phyloP scores from a whole-genome alignment of 2,797 vertebrate genomes.

The Gallinago solitaria region DNA sequence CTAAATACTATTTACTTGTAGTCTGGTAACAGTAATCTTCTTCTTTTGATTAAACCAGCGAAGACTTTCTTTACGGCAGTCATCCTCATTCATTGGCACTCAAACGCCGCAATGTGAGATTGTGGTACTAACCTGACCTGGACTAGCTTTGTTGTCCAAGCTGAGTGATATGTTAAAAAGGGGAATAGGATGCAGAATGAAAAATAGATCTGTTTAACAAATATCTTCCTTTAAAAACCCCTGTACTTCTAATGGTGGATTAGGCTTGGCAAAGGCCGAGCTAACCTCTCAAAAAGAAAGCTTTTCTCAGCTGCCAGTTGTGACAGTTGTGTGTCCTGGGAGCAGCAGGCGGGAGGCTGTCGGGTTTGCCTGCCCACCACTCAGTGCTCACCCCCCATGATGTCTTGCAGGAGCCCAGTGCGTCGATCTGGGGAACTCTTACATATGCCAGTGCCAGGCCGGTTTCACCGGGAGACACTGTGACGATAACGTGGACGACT shows the following conservation, averaged over 20 bases:
- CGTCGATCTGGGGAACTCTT: conserved; percentile 90
- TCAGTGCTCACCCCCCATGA: neutral
- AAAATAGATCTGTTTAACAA: neutral
- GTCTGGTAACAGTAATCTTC: neutral
- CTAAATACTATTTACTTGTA: neutral
- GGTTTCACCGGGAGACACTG: conserved; percentile 92
- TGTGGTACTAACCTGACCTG: neutral
- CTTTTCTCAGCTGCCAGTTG: neutral
- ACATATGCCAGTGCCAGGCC: conserved; percentile 90
- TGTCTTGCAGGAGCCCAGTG: conserved; percentile 88
- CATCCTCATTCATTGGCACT: neutral
- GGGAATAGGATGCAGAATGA: neutral
- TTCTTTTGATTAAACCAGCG: neutral
- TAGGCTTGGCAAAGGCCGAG: neutral
- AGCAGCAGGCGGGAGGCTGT: neutral
- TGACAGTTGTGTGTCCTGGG: accelerated
- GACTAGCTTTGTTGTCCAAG: neutral
- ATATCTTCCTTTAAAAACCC: neutral
- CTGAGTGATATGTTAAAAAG: neutral
- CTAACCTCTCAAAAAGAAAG: neutral
- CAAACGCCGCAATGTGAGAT: neutral
- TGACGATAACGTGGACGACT: conserved; percentile 86
- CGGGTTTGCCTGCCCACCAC: neutral
- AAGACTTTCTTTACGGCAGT: neutral
- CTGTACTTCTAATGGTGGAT: neutral